Conservation (phyloP, 2,888 invertebrate species). For the Euphydryas editha region DNA sequence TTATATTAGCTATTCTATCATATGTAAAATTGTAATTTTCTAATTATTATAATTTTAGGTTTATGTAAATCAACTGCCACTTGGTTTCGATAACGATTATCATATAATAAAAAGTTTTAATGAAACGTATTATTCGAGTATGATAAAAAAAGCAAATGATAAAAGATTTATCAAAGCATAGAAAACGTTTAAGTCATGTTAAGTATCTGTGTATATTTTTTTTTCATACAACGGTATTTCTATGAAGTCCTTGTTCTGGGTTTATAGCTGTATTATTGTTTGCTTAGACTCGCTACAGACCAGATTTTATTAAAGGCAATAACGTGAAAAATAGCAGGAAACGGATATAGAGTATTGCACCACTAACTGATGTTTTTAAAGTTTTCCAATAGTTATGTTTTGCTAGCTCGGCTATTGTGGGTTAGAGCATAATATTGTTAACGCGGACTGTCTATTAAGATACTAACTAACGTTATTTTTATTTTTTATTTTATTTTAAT, state of each 20-base stretch:
- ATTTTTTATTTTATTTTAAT: background rate
- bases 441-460: slow-evolving; percentile 9
- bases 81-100: no score
- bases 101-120: no score
- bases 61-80: no score
- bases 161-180: background rate
- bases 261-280: slow-evolving; percentile 29
- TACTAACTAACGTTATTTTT: background rate
- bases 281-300: slow-evolving; percentile 34
- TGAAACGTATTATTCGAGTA: no score
- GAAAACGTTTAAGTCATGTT: background rate
- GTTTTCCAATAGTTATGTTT: slow-evolving; percentile 39
- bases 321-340: slow-evolving; percentile 40
- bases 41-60: no score
- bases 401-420: slow-evolving; percentile 8
- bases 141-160: no score
- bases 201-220: background rate
- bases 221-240: background rate
- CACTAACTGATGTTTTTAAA: slow-evolving; percentile 39
- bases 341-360: slow-evolving; percentile 32
- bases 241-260: background rate
- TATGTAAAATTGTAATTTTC: no score
- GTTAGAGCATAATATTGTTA: background rate
- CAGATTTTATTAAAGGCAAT: slow-evolving; percentile 47
- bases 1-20: no score